These are phyloP conservation scores for Beroe forskalii DNA, from an alignment of 37 sponge, comb jelly and placozoan genomes.

Conservation along the genomic window DNA sequence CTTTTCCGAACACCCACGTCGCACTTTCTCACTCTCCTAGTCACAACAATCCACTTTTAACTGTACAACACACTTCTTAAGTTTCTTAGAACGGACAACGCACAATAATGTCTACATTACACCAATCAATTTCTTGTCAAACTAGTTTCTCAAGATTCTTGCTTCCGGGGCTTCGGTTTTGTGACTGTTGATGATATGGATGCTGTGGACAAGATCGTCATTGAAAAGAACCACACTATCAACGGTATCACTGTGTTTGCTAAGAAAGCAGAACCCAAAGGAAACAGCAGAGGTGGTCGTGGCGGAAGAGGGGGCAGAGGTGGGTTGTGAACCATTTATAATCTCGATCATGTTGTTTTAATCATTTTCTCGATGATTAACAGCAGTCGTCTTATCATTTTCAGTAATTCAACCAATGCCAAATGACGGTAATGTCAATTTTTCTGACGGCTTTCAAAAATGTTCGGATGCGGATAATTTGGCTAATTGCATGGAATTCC, in stretches of 20 bases:
- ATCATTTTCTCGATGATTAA: not conserved
- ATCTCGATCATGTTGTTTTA: not conserved
- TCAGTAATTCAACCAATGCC: no score
- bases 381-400: no score
- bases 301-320: not conserved
- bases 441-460: no score
- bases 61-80: no score
- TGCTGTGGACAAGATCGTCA: slow-evolving; percentile 53
- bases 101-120: no score
- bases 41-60: no score
- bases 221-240: slow-evolving; percentile 3
- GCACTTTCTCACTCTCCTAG: no score
- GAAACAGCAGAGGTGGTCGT: slow-evolving; percentile 5
- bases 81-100: no score
- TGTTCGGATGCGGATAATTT: no score
- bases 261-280: slow-evolving; percentile 54
- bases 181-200: slow-evolving; percentile 34
- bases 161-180: slow-evolving; percentile 34
- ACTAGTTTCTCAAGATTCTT: not conserved
- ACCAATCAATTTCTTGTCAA: not conserved
- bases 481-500: not conserved
- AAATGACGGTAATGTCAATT: no score
- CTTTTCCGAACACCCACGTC: no score
- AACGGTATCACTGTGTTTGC: slow-evolving; percentile 21
- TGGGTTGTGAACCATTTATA: not conserved